phyloP scores from a whole-genome alignment of 2,113 vertebrate genomes.

The Telmatochromis sp. region DNA sequence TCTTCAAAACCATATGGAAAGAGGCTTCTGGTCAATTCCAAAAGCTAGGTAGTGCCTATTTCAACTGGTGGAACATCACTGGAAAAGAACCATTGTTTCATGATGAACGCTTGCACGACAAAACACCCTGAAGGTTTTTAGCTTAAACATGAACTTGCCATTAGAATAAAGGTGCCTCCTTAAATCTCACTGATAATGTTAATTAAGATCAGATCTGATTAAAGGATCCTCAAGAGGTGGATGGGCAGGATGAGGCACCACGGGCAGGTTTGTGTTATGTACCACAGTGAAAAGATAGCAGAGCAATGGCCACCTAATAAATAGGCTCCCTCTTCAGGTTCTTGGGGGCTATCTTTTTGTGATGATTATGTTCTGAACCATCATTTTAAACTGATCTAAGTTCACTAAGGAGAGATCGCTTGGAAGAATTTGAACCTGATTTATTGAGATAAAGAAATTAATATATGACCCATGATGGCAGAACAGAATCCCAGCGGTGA shows the following conservation, averaged over 20 bases:
- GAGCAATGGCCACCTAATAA: background rate
- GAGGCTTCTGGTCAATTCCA: background rate
- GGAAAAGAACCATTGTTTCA: background rate
- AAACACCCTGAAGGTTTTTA: background rate
- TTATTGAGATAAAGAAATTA: background rate
- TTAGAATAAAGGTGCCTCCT: background rate
- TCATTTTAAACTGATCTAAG: background rate
- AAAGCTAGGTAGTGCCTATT: background rate
- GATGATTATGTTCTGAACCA: background rate
- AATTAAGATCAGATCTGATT: background rate
- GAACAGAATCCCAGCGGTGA: background rate
- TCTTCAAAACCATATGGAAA: background rate
- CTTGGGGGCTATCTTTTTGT: background rate
- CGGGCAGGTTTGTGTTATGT: background rate
- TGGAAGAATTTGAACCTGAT: background rate
- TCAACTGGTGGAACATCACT: background rate
- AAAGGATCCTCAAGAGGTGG: accelerated
- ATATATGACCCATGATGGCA: background rate
- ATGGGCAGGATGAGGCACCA: background rate
- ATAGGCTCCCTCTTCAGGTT: background rate
- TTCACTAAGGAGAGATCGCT: background rate
- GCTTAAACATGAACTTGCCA: background rate
- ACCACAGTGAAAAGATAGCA: background rate
- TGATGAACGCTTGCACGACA: background rate
- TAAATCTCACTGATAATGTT: background rate